These are phyloP conservation scores for Sinocyclocheilus maitianheensis DNA, from an alignment of 2,113 vertebrate species.

Conservation along the genomic window DNA sequence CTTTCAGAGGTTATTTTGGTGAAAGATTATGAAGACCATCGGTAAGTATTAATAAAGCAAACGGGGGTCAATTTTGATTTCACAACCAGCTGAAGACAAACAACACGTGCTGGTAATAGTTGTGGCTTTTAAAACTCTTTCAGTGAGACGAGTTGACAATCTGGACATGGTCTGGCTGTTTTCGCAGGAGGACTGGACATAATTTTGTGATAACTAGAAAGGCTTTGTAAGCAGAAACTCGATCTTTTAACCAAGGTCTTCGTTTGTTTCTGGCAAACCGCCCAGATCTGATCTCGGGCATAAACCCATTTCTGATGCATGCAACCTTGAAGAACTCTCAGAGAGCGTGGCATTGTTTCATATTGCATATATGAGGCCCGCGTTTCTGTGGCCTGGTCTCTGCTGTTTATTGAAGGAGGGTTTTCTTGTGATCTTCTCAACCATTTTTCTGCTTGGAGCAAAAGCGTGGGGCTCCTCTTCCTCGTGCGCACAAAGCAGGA, in stretches of 20 bases:
- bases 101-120: not conserved
- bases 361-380: not conserved
- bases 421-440: constrained; percentile 30
- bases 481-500: constrained; percentile 35
- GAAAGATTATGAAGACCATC: not conserved
- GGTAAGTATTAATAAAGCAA: not conserved
- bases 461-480: not conserved
- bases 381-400: not conserved
- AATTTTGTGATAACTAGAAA: constrained; percentile 45
- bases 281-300: constrained; percentile 33
- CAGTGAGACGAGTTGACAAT: constrained; percentile 3
- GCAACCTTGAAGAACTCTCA: constrained; percentile 45
- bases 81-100: not conserved
- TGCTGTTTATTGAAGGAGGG: constrained; percentile 53
- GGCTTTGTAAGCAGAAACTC: constrained; percentile 44
- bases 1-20: not conserved
- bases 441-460: not conserved
- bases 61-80: not conserved
- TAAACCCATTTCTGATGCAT: constrained; percentile 25
- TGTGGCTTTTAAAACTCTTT: not conserved
- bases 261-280: not conserved
- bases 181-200: constrained; percentile 40
- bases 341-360: constrained; percentile 19
- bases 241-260: constrained; percentile 57
- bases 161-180: constrained; percentile 28